phyloP scores from a whole-genome alignment of 2,113 vertebrate genomes.

The Malurus cyaneus region DNA sequence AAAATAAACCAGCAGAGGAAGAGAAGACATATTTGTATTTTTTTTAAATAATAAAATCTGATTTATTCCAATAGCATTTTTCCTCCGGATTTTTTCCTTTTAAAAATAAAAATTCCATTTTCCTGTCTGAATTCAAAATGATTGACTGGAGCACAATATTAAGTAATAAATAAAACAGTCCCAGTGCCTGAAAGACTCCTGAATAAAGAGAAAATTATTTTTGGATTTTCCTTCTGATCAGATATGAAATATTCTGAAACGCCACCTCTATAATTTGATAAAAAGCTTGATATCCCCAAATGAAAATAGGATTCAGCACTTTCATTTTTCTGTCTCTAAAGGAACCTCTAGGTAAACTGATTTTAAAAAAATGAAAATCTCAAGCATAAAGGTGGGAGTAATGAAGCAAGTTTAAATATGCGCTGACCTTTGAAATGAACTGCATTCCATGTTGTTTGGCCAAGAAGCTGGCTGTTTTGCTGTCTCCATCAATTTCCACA shows the following conservation, averaged over 20 bases:
- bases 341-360: constrained; percentile 78
- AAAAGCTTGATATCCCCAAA: constrained; percentile 89
- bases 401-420: constrained; percentile 88
- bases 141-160: constrained; percentile 79
- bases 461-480: constrained; percentile 79
- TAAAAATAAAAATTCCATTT: constrained; percentile 74
- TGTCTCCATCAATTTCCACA: constrained; percentile 82
- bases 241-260: constrained; percentile 92
- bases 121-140: constrained; percentile 78
- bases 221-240: constrained; percentile 85
- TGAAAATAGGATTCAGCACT: constrained; percentile 90
- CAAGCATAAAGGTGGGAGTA: constrained; percentile 79
- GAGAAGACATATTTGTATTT: constrained; percentile 40
- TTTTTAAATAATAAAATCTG: constrained; percentile 65
- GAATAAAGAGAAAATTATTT: constrained; percentile 84
- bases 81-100: constrained; percentile 65
- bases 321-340: constrained; percentile 87
- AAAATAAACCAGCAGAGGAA: neutral
- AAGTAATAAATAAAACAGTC: constrained; percentile 79
- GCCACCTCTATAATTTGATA: constrained; percentile 89
- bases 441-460: constrained; percentile 82
- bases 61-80: constrained; percentile 55
- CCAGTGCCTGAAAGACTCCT: constrained; percentile 75
- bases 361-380: constrained; percentile 82
- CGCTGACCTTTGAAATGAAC: constrained; percentile 93